Evolutionary conservation across 2,797 vertebrate species (phyloP), one percentile per base, ranked within the genome.

Genomic region (Neopelma chrysocephalum): DNA sequence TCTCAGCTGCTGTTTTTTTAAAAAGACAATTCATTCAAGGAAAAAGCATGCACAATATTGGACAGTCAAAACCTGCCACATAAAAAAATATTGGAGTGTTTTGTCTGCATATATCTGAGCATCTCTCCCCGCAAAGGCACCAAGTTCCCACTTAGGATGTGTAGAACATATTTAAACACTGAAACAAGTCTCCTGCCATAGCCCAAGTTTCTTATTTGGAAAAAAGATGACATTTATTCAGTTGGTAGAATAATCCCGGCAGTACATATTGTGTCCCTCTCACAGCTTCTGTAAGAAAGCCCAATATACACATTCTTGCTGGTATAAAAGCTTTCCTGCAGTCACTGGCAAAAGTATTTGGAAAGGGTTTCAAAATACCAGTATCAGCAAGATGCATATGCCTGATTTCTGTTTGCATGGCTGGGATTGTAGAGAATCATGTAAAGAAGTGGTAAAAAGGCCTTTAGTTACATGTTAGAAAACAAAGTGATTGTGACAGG

Each of bases 181-280:
- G 48, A 90, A 87, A 79, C 73, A 60, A 56, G 88, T 60, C 53
- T 75, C 23, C 64, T 91, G 68, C 64, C 48, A 31, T 27, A 89
- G 58, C 54, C 77, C 54, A 86, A 66, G 65, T 81, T 94, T 91
- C 65, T 88, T 83, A 85, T 88, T 93, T 66, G 51, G 65, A 94
- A 88, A 93, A 62, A 73, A 61, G 43, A 76, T 95, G 40, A 91
- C 91, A 94, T 93, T 92, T 96, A 90, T 91, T 94, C 80, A 66
- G 62, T 69, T 72, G n/a, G 89, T 87, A 90, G 94, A 96, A 86
- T 91, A 93, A 95, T 76, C 82, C 53, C 0, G 25, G 77, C 62
- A 82, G 91, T 69, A 69, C 58, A 83, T 81, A 92, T 62, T 76
- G 62, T 88, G 62, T n/a, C 79, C 61, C 85, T 93, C 66, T 91